Base-by-base conservation (phyloP, 2,888 invertebrate species). In the Teleogryllus oceanicus region DNA sequence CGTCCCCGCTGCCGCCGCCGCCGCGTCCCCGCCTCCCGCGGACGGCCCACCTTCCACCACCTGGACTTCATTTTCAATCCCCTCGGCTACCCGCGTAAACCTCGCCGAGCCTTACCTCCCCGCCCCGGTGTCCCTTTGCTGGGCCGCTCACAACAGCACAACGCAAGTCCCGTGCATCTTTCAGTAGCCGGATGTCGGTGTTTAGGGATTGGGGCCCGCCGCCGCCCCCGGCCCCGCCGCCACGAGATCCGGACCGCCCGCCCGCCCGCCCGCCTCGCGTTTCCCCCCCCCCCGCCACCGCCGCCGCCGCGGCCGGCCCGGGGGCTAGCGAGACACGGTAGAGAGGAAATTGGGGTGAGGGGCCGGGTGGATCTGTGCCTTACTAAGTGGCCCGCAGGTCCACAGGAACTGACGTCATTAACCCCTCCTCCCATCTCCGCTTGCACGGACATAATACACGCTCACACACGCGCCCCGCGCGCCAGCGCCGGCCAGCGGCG, bases 371-470 rank as follows among this genome's bases (percentile, higher is more conserved):
- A 62, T 62, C 62, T 62, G 62, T 62, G 62, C 62, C 62, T 62
- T 62, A 13, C 62, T 79, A 79, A 79, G 79, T 79, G 77, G 79
- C 79, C 76, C 79, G 74, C 62, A 62, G 79, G 79, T 79, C 79
- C 79, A 79, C 76, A 79, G 79, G 79, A 79, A 77, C 76, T 79
- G 76, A 79, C 79, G 79, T 79, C 76, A 79, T 62, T 62, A 62
- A 62, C 62, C n/a, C 62, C 62, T 62, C 62, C 62, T 62, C n/a
- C 62, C 62, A 62, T 62, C 62, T 62, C 62, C 62, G 62, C 62
- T 62, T 62, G 62, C 62, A 62, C 62, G n/a, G 62, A 62, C 62
- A 62, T 62, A 62, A 62, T 62, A 62, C 62, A 62, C 62, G 62
- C 62, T 13, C 62, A n/a, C 62, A n/a, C 62, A 18, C 62, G 62